Base-by-base conservation (phyloP, 1,140 invertebrate species). In the Camponotus floridanus region DNA sequence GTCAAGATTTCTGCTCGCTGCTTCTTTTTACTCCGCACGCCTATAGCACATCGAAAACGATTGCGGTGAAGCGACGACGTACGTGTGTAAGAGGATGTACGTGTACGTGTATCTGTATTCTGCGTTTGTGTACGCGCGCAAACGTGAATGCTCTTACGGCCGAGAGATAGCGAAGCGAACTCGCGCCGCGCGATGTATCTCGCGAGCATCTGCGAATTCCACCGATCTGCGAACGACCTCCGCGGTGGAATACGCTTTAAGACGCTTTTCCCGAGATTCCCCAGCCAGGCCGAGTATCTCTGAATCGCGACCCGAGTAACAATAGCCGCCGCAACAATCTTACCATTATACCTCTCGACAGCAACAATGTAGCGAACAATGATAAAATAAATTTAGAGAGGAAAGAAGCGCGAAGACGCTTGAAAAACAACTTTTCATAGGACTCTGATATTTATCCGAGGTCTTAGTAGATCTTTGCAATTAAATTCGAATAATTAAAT, bases 161-260 rank as follows among this genome's bases (percentile, higher is more conserved):
- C 76, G 76, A 86, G 76, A 86, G 76, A 86, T 86, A 83, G 76
- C 85, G 51, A 81, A 26, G 57, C 78, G 42, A 74, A 83, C 68
- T 59, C 55, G 65, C 55, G 76, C 76, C 55, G 76, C 76, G 31
- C 64, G 48, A 39, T 85, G 74, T 85, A 86, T 88, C 74, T 86
- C 64, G 48, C 84, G 67, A 86, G 76, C 86, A 86, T 88, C 86
- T 88, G 45, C 39, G 68, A 65, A 86, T 86, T 86, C 76, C 85
- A 86, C 42, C 21, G 85, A 81, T 86, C 78, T 57, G 45, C 76
- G 73, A 85, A 76, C 55, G 76, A 86, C 65, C 64, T 81, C 76
- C 76, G 65, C 76, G 85, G 39, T 83, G 55, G 55, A 74, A 74
- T 74, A 74, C 55, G 39, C 36, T 83, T 67, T 57, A 74, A 83